Evolutionary conservation across 2,797 vertebrate genomes (phyloP).

Genomic region (Helicolenus hilgendorfi): DNA sequence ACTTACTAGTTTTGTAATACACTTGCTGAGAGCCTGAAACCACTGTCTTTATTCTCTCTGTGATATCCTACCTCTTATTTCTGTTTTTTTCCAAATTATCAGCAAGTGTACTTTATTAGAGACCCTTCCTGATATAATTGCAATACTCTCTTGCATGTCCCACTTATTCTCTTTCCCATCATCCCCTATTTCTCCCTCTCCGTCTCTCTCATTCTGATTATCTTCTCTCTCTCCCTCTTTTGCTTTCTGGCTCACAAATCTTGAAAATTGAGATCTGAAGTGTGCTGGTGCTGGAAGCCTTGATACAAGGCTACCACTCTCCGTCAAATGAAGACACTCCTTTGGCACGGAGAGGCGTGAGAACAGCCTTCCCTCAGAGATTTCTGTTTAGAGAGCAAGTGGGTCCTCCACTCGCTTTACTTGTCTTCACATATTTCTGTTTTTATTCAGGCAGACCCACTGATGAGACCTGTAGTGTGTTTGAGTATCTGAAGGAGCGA

Average conservation of each 20-base stretch:
- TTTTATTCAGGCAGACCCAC: not conserved
- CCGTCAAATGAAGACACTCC: conserved; percentile 62
- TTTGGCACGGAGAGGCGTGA: not conserved
- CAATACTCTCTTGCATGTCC: conserved; percentile 19
- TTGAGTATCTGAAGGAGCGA: not conserved
- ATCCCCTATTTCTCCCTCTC: not conserved
- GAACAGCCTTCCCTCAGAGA: not conserved
- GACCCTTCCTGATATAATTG: conserved; percentile 31
- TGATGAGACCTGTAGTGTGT: not conserved
- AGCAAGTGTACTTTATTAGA: conserved; percentile 12
- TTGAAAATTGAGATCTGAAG: conserved; percentile 79
- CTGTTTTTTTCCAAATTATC: conserved; percentile 26
- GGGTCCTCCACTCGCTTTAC: not conserved
- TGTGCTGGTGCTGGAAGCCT: conserved; percentile 42
- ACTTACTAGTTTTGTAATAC: not conserved
- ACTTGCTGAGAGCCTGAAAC: not conserved
- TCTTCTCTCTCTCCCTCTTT: conserved; percentile 2
- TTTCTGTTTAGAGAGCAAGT: not conserved
- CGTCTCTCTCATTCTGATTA: conserved; percentile 30
- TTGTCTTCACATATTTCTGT: not conserved
- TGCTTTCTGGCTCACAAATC: conserved; percentile 77
- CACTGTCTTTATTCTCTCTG: not conserved
- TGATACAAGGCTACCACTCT: conserved; percentile 62
- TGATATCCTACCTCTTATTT: not conserved
- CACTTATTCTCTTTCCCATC: conserved; percentile 17